Evolutionary conservation across 1,140 invertebrate species (phyloP).

Genomic region (Dermatophagoides farinae): DNA sequence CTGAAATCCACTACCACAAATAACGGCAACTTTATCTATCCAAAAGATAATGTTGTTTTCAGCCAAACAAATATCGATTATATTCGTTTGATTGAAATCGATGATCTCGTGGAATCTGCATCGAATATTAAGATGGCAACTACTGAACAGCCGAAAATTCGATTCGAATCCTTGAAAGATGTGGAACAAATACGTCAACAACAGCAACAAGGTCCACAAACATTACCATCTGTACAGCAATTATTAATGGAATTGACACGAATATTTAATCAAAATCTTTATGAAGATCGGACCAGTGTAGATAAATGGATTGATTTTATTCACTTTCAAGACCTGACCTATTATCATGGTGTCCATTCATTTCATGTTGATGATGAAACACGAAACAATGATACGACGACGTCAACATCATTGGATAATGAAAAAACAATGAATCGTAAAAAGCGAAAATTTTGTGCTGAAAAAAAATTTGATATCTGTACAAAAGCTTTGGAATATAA

Average conservation of each 20-base stretch:
- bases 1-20: not conserved
- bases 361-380: not conserved
- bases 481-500: slow-evolving; percentile 30
- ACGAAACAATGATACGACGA: not conserved
- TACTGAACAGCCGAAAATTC: not conserved
- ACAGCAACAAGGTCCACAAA: not conserved
- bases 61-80: too few relatives aligned
- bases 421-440: slow-evolving; percentile 9
- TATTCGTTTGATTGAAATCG: too few relatives aligned
- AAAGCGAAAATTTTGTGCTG: slow-evolving; percentile 21
- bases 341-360: slow-evolving; percentile 6
- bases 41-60: not conserved
- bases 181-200: not conserved
- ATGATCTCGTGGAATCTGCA: not conserved
- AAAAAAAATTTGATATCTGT: slow-evolving; percentile 30
- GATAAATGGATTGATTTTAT: slow-evolving; percentile 31
- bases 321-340: slow-evolving; percentile 26
- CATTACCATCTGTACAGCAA: not conserved
- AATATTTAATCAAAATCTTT: slow-evolving; percentile 25
- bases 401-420: not conserved
- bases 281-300: slow-evolving; percentile 25
- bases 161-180: slow-evolving; percentile 1
- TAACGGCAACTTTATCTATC: not conserved
- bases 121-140: not conserved
- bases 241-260: slow-evolving; percentile 15